Conservation (phyloP, 2,113 vertebrate genomes). For the Promerops cafer region DNA sequence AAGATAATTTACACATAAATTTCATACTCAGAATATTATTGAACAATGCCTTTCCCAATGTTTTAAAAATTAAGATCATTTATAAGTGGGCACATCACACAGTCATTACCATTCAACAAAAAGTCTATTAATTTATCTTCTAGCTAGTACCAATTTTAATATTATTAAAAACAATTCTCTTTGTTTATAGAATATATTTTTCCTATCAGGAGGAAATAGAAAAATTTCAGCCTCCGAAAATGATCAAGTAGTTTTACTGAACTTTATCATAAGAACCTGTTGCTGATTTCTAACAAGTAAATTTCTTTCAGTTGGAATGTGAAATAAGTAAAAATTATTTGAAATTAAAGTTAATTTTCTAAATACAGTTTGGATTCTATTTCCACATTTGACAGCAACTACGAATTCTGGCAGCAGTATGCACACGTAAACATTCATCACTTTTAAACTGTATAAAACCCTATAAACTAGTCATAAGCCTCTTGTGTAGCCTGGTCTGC, state of each 20-base stretch:
- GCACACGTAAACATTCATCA: not conserved
- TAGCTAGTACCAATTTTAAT: not conserved
- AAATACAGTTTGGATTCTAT: not conserved
- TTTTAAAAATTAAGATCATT: not conserved
- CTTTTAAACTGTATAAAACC: not conserved
- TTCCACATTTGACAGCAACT: not conserved
- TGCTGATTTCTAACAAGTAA: not conserved
- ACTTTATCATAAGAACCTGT: not conserved
- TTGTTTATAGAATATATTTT: not conserved
- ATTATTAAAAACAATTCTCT: not conserved
- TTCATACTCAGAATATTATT: not conserved
- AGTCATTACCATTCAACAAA: not conserved
- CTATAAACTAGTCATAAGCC: not conserved
- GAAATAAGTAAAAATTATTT: not conserved
- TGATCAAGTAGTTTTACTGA: not conserved
- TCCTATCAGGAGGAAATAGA: not conserved
- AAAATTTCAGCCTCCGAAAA: not conserved
- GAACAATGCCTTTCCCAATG: not conserved
- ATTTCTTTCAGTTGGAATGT: not conserved
- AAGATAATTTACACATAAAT: slow-evolving; percentile 45
- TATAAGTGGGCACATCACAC: not conserved
- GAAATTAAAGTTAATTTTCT: not conserved
- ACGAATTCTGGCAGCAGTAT: not conserved
- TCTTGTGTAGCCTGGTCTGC: not conserved
- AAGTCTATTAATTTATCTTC: not conserved